Base-by-base conservation (phyloP, 2,113 vertebrate species). In the Pseudorasbora parva region DNA sequence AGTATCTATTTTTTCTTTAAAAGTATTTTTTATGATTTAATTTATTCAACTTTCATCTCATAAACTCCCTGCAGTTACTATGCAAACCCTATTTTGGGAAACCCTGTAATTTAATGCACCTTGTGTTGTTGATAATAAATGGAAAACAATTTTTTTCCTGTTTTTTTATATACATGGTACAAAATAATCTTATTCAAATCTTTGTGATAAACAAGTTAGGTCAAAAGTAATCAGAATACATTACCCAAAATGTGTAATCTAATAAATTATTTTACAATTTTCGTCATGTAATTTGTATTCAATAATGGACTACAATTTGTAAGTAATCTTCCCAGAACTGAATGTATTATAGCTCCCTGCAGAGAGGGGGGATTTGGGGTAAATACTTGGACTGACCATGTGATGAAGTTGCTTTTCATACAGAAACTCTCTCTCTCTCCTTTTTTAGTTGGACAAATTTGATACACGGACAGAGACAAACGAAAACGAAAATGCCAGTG, bases 401-500 rank as follows among this genome's bases (percentile, higher is more conserved):
- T 64, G 41, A 64, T 75, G 9, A 75, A n/a, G 14, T 75, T 75
- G 14, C 15, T 49, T 79, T 49, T 78, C 15, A 79, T 59, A 47
- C 41, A 64, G 27, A 25, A 51, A 51, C 62, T 80, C 74, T 57
- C 54, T 54, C 54, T 54, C 47, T 51, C 6, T 75, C 49, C 57
- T 54, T 80, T 14, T 80, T 45, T 41, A 81, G 79, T 47, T 81
- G 64, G 3, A 79, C 23, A 14, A 47, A 12, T 81, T 47, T 69
- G 19, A 43, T 43, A 72, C n/a, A 17, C 23, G 56, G 10, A 78
- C 49, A 76, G 54, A 81, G 45, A 5, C 47, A 75, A 49, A 56
- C 66, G 59, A 69, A 14, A 69, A 19, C 37, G 0, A 82, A n/a
- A 45, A 97, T 97, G 96, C 96, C 96, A 0, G 96, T 97, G 80